Conservation (phyloP, 2,888 invertebrate species). For the Bellardia bayeri region DNA sequence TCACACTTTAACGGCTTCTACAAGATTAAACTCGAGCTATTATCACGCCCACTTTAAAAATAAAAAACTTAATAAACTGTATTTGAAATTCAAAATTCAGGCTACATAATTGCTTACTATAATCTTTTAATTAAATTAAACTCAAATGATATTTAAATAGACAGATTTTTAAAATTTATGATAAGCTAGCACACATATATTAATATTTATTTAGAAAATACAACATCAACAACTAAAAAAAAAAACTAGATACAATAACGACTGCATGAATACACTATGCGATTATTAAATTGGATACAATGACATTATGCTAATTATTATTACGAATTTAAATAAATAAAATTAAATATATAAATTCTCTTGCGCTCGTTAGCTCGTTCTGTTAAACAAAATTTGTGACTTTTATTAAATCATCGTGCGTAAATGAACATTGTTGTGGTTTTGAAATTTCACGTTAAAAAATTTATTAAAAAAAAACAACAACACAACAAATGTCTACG, state of each 20-base stretch:
- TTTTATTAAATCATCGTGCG: conserved; percentile 52
- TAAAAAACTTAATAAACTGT: not conserved
- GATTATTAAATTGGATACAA: conserved; percentile 36
- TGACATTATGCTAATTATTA: conserved; percentile 53
- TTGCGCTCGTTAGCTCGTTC: conserved; percentile 8
- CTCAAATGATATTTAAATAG: not conserved
- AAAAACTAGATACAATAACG: not conserved
- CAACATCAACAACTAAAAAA: not conserved
- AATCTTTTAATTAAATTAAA: conserved; percentile 37
- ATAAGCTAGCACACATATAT: not conserved
- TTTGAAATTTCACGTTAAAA: conserved; percentile 56
- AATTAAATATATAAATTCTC: not conserved
- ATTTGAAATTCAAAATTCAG: not conserved
- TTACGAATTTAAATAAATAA: not conserved
- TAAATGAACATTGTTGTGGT: conserved; percentile 64
- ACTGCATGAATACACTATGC: not conserved
- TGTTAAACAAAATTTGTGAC: not conserved
- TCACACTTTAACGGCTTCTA: not conserved
- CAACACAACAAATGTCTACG: conserved; percentile 46
- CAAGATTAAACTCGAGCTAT: not conserved
- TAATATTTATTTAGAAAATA: not conserved
- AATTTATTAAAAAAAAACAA: conserved; percentile 29
- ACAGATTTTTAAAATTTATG: conserved; percentile 2
- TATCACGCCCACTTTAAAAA: conserved; percentile 12
- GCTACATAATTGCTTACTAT: conserved; percentile 21